Conservation (phyloP, 2,113 vertebrate genomes). For the Aythya baeri region DNA sequence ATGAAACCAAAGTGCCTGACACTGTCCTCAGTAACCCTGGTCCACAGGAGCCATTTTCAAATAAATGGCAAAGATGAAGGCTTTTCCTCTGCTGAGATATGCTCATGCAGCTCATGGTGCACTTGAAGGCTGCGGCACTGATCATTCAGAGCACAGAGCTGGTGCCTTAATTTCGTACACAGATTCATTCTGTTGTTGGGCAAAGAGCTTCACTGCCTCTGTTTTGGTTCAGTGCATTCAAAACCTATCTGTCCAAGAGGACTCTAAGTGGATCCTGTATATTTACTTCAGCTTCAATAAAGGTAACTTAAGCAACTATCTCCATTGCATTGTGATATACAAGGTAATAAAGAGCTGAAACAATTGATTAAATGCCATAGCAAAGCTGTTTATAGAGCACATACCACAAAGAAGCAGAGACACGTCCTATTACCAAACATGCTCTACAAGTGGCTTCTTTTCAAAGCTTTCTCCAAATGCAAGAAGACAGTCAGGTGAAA, state of each 20-base stretch:
- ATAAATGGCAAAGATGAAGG: background rate
- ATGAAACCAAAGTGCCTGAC: background rate
- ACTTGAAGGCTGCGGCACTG: background rate
- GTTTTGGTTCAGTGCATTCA: constrained; percentile 33
- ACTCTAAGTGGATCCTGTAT: constrained; percentile 57
- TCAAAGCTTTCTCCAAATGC: background rate
- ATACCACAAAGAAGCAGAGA: background rate
- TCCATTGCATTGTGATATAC: constrained; percentile 66
- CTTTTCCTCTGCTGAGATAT: background rate
- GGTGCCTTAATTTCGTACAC: background rate
- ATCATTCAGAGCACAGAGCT: background rate
- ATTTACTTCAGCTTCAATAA: constrained; percentile 69
- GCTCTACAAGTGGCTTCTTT: constrained; percentile 1
- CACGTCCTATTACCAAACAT: background rate
- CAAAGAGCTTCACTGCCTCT: background rate
- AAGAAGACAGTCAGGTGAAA: constrained; percentile 16
- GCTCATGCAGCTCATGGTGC: background rate
- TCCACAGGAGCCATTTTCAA: background rate
- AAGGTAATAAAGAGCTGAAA: constrained; percentile 71
- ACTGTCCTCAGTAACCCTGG: background rate
- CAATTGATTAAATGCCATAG: constrained; percentile 74
- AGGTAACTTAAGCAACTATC: constrained; percentile 59
- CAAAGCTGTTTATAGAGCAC: background rate
- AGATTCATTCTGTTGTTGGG: background rate
- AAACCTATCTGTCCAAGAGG: constrained; percentile 45